Conservation (phyloP, 2,797 vertebrate genomes). For the Neoniphon sammara region DNA sequence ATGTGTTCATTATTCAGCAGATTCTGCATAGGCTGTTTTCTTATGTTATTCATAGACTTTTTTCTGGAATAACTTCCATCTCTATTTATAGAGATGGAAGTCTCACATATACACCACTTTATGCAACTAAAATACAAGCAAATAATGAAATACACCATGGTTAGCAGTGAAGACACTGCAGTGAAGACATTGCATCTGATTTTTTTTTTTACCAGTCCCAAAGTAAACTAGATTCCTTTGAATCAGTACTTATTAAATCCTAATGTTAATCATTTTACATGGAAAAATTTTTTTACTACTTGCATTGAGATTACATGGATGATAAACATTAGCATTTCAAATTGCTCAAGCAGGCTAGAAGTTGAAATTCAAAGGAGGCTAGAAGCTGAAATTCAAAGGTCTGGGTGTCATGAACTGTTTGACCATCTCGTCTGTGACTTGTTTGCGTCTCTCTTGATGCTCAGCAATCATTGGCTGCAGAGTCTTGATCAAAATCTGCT, state of each 20-base stretch:
- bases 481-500: conserved; percentile 92
- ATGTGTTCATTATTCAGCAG: not conserved
- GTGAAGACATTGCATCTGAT: too few relatives aligned
- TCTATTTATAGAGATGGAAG: not conserved
- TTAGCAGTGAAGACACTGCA: too few relatives aligned
- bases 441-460: conserved; percentile 93
- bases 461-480: conserved; percentile 91
- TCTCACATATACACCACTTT: not conserved
- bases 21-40: not conserved
- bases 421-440: conserved; percentile 89
- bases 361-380: too few relatives aligned
- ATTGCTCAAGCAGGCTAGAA: conserved; percentile 72
- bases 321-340: not conserved
- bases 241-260: not conserved
- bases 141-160: too few relatives aligned
- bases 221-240: too few relatives aligned
- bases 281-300: conserved; percentile 6
- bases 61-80: not conserved
- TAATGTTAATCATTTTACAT: conserved; percentile 1
- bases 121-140: too few relatives aligned
- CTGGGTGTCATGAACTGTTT: conserved; percentile 93
- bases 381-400: conserved; percentile 87
- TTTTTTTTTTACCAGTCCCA: too few relatives aligned
- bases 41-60: not conserved
- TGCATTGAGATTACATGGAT: conserved; percentile 11